These are phyloP conservation scores for Urocynchramus pylzowi DNA, from an alignment of 2,113 vertebrate species.

Conservation along the genomic window DNA sequence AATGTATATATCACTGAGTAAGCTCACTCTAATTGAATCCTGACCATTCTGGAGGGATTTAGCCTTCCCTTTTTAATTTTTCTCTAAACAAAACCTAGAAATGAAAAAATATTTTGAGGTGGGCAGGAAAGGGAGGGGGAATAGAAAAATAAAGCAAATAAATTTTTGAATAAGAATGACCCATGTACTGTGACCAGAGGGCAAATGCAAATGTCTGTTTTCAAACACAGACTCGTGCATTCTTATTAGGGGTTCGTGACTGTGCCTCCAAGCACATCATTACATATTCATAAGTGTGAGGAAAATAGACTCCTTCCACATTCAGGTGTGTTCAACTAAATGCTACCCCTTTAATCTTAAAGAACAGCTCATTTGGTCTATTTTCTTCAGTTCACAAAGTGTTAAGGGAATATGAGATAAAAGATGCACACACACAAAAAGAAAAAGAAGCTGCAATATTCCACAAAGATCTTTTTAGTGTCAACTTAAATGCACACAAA, in stretches of 20 bases:
- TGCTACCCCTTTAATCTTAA: constrained; percentile 50
- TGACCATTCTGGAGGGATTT: constrained; percentile 18
- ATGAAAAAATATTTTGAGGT: constrained; percentile 53
- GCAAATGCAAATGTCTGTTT: constrained; percentile 76
- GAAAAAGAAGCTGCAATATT: constrained; percentile 59
- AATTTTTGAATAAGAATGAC: constrained; percentile 72
- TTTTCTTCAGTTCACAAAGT: constrained; percentile 73
- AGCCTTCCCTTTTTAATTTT: constrained; percentile 27
- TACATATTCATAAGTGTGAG: constrained; percentile 66
- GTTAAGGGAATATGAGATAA: constrained; percentile 76
- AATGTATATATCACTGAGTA: background rate
- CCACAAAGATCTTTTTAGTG: constrained; percentile 84
- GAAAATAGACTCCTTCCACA: constrained; percentile 57
- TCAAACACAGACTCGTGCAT: constrained; percentile 72
- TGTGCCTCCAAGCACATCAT: constrained; percentile 65
- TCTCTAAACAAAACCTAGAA: constrained; percentile 46
- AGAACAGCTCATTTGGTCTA: constrained; percentile 44
- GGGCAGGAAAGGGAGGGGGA: background rate
- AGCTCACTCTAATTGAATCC: constrained; percentile 36
- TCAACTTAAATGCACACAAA: constrained; percentile 86
- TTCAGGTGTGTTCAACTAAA: constrained; percentile 63
- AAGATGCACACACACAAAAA: constrained; percentile 63
- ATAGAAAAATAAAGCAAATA: constrained; percentile 63
- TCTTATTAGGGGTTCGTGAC: constrained; percentile 69
- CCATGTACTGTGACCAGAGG: constrained; percentile 70